These are phyloP conservation scores for Spodoptera exigua DNA, from an alignment of 2,888 invertebrate genomes.

Conservation along the genomic window DNA sequence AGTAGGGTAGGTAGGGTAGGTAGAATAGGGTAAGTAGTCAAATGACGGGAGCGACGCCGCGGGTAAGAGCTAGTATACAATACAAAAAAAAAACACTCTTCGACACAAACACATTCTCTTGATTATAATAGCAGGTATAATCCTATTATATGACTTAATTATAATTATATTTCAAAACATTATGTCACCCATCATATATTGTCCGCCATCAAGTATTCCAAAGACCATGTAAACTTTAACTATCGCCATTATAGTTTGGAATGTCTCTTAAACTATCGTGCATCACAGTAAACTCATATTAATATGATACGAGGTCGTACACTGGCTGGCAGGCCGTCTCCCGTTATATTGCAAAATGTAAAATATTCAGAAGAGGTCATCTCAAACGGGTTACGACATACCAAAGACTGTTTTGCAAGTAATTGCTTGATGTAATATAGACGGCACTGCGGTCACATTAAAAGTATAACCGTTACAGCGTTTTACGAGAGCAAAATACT, in stretches of 20 bases:
- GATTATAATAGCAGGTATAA: no score
- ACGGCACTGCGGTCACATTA: constrained; percentile 48
- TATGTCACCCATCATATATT: no score
- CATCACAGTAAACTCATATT: constrained; percentile 43
- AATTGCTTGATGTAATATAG: constrained; percentile 60
- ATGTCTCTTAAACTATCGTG: constrained; percentile 24
- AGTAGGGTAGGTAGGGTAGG: no score
- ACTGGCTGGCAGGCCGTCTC: constrained; percentile 50
- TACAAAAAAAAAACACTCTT: no score
- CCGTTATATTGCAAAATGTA: constrained; percentile 66
- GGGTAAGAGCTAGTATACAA: no score
- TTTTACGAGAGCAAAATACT: constrained; percentile 40
- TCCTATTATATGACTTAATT: no score
- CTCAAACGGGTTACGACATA: constrained; percentile 60
- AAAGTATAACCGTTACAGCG: constrained; percentile 40
- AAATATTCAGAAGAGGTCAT: constrained; percentile 72
- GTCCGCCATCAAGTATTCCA: neutral
- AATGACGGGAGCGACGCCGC: no score
- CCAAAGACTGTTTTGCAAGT: constrained; percentile 57
- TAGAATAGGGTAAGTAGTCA: no score
- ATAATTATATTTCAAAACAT: no score
- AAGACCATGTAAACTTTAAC: constrained; percentile 8
- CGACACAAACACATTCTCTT: no score
- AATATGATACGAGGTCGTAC: constrained; percentile 19
- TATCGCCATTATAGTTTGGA: constrained; percentile 2